Base-by-base conservation (phyloP, 2,113 vertebrate species). In the Synodontis membranacea region DNA sequence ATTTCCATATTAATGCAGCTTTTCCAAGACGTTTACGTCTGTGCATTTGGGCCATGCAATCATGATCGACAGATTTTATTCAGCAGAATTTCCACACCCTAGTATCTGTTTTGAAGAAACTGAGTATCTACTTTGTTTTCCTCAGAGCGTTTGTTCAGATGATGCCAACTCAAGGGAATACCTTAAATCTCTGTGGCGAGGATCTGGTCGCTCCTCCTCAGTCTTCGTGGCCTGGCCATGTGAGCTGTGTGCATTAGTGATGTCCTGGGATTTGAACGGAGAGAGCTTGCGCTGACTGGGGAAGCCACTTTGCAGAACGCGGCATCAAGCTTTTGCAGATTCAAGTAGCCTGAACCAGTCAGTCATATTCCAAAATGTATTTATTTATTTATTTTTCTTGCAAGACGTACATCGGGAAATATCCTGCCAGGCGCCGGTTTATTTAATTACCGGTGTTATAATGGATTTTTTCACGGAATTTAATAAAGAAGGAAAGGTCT, bases 151-250 rank as follows among this genome's bases (percentile, higher is more conserved):
- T 82, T 39, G 7, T 52, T 42, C 34, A 85, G 83, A 87, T 89
- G 86, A 90, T 84, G 87, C 80, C 88, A 90, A 83, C 83, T 81
- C 78, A 74, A 83, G 91, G 70, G 89, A 89, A 86, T 86, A 88
- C 91, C 91, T 92, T 91, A 92, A 90, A 92, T 86, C 83, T 89
- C 75, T 17, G 50, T 60, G 68, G 75, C 75, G 80, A 88, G 85
- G 64, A 80, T 74, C 76, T 87, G 58, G 19, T 5, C 37, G 23
- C 88, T 62, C 88, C 85, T 42, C 88, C 87, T 91, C 80, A 50
- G 37, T 66, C 84, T 83, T 80, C 56, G 23, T 39, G 37, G 83
- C 48, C 50, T 60, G 75, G 64, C 82, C 85, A 86, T 87, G 86
- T 84, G 88, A 91, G 91, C 80, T 83, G 80, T 62, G 81, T 82